Base-by-base conservation (phyloP, 2,797 vertebrate species). In the Setipinna tenuifilis region DNA sequence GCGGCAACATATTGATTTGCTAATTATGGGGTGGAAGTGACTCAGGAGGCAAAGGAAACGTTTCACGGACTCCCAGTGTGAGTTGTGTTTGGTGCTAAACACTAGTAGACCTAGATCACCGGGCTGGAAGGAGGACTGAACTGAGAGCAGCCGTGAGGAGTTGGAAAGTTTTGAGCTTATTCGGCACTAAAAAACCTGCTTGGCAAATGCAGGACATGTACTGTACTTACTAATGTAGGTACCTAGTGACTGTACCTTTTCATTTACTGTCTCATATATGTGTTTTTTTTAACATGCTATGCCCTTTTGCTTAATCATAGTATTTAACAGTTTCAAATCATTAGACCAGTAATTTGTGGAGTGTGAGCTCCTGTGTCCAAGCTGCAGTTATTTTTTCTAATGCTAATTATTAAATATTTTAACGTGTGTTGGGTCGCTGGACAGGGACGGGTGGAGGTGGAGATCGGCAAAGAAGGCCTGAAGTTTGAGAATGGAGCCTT, bases 401-500 rank as follows among this genome's bases (percentile, higher is more conserved):
- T 75, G 12, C 3, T 75, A 16, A 44, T 21, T 21, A 2, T 7
- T 44, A 35, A 21, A 6, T 21, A 31, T 44, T 75, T 17, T 75
- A 4, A 3, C 5, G 0, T 71, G 41, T 1, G 25, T 61, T 6
- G 81, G 31, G 10, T 88, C 44, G 81, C 65, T 83, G 2, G n/a
- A 21, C 89, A 98, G 97, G 97, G 97, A 3, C 96, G 96, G 2
- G 97, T 98, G 50, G 97, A 98, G 93, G 97, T 98, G 85, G 97
- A 98, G 92, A 98, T 98, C 23, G 97, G 97, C 1, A 98, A 98
- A 89, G 97, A 98, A 91, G 96, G 97, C 23, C 93, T 98, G 90
- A 98, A 96, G 94, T 98, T 98, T 87, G 97, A 98, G 90, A 98
- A 98, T 0, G 97, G 97, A 6, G 97, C 97, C 2, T 98, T 98